Conservation (phyloP, 1,140 invertebrate genomes). For the Bathynomus jamesi region DNA sequence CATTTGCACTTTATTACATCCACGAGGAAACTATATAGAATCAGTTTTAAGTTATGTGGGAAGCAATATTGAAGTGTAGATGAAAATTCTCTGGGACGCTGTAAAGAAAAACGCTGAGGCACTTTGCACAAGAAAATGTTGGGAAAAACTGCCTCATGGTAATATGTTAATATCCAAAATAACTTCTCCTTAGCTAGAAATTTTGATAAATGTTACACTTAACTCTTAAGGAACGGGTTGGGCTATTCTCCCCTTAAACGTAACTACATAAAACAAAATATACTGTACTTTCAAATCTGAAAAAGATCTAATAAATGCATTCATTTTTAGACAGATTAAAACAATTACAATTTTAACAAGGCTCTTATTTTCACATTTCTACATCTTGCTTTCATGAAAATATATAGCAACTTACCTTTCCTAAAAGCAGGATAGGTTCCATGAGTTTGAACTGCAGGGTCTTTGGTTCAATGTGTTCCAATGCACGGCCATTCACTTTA, state of each 20-base stretch:
- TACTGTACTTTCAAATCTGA: background rate
- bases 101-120: too few relatives aligned
- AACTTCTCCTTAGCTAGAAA: background rate
- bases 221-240: background rate
- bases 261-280: background rate
- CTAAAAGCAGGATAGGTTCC: too few relatives aligned
- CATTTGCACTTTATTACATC: too few relatives aligned
- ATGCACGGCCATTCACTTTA: too few relatives aligned
- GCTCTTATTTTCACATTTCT: background rate
- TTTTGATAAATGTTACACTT: background rate
- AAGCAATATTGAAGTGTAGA: too few relatives aligned
- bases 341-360: background rate
- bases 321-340: background rate
- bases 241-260: background rate
- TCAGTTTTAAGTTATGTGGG: too few relatives aligned
- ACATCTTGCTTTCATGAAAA: background rate
- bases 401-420: constrained; percentile 3
- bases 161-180: background rate
- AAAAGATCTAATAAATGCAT: background rate
- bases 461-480: too few relatives aligned
- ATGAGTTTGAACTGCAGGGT: too few relatives aligned
- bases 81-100: too few relatives aligned
- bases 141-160: too few relatives aligned
- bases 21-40: too few relatives aligned
- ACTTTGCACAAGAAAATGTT: too few relatives aligned